phyloP scores from a whole-genome alignment of 37 sponge, comb jelly and placozoan species.

The Cladorhizidae sp. region DNA sequence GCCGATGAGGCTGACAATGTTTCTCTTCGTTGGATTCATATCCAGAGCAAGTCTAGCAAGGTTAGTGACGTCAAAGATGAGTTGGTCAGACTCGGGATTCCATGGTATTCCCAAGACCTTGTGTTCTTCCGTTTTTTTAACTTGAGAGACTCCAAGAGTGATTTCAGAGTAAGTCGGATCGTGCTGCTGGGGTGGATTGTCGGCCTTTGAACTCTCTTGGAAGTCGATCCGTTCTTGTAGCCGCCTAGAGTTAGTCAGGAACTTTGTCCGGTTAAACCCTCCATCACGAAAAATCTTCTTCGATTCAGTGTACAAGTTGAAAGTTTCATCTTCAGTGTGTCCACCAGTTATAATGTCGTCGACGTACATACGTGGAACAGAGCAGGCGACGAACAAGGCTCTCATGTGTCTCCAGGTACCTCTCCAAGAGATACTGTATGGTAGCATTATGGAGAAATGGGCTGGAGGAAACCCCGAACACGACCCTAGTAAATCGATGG shows the following conservation, averaged over 20 bases:
- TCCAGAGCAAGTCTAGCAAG: constrained; percentile 17
- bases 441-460: constrained; percentile 52
- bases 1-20: constrained; percentile 33
- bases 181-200: constrained; percentile 2
- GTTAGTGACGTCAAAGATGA: constrained; percentile 28
- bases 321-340: constrained; percentile 39
- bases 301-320: constrained; percentile 17
- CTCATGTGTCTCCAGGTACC: constrained; percentile 4
- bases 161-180: constrained; percentile 27
- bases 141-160: constrained; percentile 19
- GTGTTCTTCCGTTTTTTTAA: constrained; percentile 12
- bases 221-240: constrained; percentile 29
- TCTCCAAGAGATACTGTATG: constrained; percentile 37
- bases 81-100: constrained; percentile 42
- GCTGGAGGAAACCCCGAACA: constrained; percentile 51
- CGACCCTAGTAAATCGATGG: constrained; percentile 40
- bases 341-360: constrained; percentile 57
- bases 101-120: constrained; percentile 58
- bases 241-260: constrained; percentile 19
- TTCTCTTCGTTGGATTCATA: constrained; percentile 45
- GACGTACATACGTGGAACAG: constrained; percentile 57
- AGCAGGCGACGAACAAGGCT: constrained; percentile 13
- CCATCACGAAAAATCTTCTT: constrained; percentile 41
- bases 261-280: too few species aligned
- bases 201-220: neutral